Evolutionary conservation across 2,888 invertebrate species (phyloP), one percentile per base, ranked within the genome.

Genomic region (Tortrix viridana): DNA sequence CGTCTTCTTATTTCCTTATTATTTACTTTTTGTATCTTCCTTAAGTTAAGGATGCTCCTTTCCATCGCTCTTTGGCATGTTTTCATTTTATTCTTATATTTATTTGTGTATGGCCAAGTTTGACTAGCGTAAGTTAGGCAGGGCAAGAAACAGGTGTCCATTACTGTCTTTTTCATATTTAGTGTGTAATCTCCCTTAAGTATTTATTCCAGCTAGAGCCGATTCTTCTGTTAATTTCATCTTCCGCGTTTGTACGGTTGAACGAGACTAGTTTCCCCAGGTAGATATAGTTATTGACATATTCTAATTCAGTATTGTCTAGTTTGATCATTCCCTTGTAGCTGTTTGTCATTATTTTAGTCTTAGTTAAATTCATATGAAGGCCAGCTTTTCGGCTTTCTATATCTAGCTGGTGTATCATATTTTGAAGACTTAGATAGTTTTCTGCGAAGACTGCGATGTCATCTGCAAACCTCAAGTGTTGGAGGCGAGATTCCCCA

Each of bases 251-350:
- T 9, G 22, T 16, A 32, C 41, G 50, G 2, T 2, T 44, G 12
- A 63, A 63, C 0, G 63, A 63, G 16, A 63, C 57, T 46, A 57
- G 52, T 57, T 63, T 63, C 18, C 63, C 53, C 14, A 63, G 14
- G 20, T 53, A 63, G 14, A 63, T 32, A 9, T 63, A 63, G 0
- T 53, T 52, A 12, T 57, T 32, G 46, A 63, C 58, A 48, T 48
- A 63, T 41, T 54, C 63, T 0, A 57, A 37, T 47, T 52, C 47
- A 3, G 7, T 55, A 48, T 54, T 54, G 20, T 64, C 43, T 41
- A 55, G 38, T 3, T 19, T 49, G 49, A 64, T 64, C 19, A 59
- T 50, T 23, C 37, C 20, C 37, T 2, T 26, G 26, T 37, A n/a
- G 43, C 49, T 37, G n/a, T 60, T 60, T 18, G 60, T 59, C 59